Percentiles rank a stretch among this genome's conserved stretches.
Evolutionary conservation across 2,888 invertebrate species (phyloP).

Genomic region (Andrena flavipes): DNA sequence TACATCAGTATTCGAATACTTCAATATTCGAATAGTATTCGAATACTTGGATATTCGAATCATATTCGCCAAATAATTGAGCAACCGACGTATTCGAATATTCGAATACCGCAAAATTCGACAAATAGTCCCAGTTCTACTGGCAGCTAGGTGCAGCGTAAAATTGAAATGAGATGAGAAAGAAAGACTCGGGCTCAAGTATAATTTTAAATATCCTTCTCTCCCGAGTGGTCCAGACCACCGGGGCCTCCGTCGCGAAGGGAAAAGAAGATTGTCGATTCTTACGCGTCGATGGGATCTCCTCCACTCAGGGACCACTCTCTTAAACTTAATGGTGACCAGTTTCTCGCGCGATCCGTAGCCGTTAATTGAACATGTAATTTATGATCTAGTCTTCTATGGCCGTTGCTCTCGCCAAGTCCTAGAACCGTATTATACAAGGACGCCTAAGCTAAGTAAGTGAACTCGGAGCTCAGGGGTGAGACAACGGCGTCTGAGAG

Average conservation of each 20-base stretch:
- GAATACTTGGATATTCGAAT: too few relatives aligned
- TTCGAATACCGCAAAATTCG: too few relatives aligned
- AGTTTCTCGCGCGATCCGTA: conserved; percentile 45
- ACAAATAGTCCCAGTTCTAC: too few relatives aligned
- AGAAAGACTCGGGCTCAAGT: too few relatives aligned
- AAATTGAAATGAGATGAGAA: too few relatives aligned
- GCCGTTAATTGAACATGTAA: conserved; percentile 54
- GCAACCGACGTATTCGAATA: too few relatives aligned
- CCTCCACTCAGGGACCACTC: not conserved
- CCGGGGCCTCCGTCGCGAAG: not conserved
- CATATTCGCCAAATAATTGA: too few relatives aligned
- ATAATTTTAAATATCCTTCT: not conserved
- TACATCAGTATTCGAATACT: too few relatives aligned
- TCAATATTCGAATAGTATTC: too few relatives aligned
- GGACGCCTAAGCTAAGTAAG: conserved; percentile 40
- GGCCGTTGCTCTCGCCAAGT: conserved; percentile 53
- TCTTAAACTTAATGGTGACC: conserved; percentile 59
- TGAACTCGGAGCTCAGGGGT: conserved; percentile 30
- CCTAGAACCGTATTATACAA: conserved; percentile 39
- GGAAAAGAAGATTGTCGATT: not conserved
- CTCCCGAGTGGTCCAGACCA: too few relatives aligned
- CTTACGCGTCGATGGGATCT: too few relatives aligned
- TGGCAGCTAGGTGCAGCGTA: too few relatives aligned
- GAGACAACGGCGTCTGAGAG: conserved; percentile 5
- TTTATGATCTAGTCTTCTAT: conserved; percentile 53